Conservation (phyloP, 1,140 invertebrate species). For the Chrysomallon squamiferum region DNA sequence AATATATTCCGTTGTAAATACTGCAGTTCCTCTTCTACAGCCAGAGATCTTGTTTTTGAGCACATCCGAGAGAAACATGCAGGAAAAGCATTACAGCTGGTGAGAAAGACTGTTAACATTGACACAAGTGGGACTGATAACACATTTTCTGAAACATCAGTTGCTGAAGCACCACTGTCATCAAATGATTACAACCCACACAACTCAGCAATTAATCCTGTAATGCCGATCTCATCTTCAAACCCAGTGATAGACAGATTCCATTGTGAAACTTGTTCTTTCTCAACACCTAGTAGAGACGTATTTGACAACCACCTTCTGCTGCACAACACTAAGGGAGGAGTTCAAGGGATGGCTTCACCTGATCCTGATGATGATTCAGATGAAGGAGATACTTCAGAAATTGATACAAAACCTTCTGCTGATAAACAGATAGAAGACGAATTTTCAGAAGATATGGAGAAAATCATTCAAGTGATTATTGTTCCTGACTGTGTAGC, state of each 20-base stretch:
- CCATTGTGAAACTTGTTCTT: constrained; percentile 3
- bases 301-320: not conserved
- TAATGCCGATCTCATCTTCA: not conserved
- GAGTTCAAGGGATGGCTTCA: not conserved
- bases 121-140: constrained; percentile 28
- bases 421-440: constrained; percentile 13
- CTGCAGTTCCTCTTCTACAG: constrained; percentile 31
- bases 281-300: not conserved
- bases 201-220: too few relatives aligned
- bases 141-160: constrained; percentile 29
- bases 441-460: constrained; percentile 6
- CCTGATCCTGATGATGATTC: not conserved
- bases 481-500: not conserved
- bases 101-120: constrained; percentile 29
- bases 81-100: constrained; percentile 29
- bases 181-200: too few relatives aligned
- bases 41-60: constrained; percentile 26
- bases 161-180: constrained; percentile 16
- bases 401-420: not conserved
- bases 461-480: not conserved
- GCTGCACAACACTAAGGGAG: constrained; percentile 5
- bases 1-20: constrained; percentile 32
- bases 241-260: not conserved
- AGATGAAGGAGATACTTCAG: not conserved
- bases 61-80: constrained; percentile 29